These are phyloP conservation scores for Atrichornis clamosus DNA, from an alignment of 2,113 vertebrate genomes.

Conservation along the genomic window DNA sequence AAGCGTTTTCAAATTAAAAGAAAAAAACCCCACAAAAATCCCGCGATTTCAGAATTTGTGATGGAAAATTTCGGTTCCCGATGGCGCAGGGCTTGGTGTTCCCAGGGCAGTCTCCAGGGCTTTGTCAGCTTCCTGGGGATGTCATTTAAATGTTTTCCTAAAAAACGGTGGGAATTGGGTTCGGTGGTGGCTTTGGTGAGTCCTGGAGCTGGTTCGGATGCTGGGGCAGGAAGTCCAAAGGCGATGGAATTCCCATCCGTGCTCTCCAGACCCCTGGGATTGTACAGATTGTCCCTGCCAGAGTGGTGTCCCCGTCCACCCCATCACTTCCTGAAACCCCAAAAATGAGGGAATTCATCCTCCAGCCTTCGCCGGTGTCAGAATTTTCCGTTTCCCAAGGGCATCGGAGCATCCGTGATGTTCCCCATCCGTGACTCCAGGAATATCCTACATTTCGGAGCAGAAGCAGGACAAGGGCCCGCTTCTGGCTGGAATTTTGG, in stretches of 20 bases:
- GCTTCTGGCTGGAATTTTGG: neutral
- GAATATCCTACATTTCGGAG: neutral
- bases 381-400: neutral
- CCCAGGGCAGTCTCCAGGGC: neutral
- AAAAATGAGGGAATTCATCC: neutral
- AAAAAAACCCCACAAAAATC: no score
- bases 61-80: neutral
- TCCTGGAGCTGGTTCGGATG: accelerated
- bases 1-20: neutral
- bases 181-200: neutral
- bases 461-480: accelerated
- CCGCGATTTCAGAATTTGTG: neutral
- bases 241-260: neutral
- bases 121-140: accelerated
- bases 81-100: accelerated
- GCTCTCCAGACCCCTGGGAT: accelerated
- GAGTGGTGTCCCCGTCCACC: no score
- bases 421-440: accelerated
- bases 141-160: neutral
- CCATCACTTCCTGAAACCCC: neutral
- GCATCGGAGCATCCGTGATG: accelerated
- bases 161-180: accelerated
- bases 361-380: accelerated
- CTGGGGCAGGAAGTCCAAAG: neutral
- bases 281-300: no score